These are phyloP conservation scores for Vicugna pacos DNA, from an alignment of 2,113 vertebrate species.

Conservation along the genomic window DNA sequence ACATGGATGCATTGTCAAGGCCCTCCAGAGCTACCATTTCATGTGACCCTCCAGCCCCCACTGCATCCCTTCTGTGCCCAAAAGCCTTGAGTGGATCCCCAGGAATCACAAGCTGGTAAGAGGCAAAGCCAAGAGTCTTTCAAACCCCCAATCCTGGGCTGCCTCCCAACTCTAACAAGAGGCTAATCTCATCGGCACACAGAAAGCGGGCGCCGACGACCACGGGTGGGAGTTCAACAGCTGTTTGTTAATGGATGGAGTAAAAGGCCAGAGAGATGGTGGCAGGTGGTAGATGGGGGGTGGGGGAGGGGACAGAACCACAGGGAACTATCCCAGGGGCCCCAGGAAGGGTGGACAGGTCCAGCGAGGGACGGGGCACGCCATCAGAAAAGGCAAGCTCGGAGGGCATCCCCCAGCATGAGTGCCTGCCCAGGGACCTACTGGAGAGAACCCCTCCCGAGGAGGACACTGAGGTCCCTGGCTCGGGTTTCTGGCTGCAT, in stretches of 20 bases:
- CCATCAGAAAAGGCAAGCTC: not conserved
- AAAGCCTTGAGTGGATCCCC: not conserved
- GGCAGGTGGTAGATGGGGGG: not conserved
- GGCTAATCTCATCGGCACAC: not conserved
- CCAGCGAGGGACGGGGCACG: rapidly evolving
- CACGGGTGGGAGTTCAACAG: not conserved
- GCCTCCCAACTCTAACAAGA: not conserved
- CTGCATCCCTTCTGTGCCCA: not conserved
- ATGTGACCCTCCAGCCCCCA: not conserved
- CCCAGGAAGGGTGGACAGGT: rapidly evolving
- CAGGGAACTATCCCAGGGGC: not conserved
- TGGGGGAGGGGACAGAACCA: not conserved
- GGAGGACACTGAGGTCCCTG: rapidly evolving
- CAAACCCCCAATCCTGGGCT: not conserved
- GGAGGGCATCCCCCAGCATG: not conserved
- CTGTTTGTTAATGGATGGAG: not conserved
- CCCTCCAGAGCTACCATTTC: not conserved
- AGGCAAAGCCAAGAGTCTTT: not conserved
- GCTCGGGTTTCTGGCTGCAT: not conserved
- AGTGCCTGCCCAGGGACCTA: not conserved
- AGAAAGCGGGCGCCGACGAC: not conserved
- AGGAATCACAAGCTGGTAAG: not conserved
- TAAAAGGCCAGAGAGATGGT: not conserved
- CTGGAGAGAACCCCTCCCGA: not conserved
- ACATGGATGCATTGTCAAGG: rapidly evolving